phyloP scores from a whole-genome alignment of 2,888 invertebrate genomes.

The Eugnorisma glareosa region DNA sequence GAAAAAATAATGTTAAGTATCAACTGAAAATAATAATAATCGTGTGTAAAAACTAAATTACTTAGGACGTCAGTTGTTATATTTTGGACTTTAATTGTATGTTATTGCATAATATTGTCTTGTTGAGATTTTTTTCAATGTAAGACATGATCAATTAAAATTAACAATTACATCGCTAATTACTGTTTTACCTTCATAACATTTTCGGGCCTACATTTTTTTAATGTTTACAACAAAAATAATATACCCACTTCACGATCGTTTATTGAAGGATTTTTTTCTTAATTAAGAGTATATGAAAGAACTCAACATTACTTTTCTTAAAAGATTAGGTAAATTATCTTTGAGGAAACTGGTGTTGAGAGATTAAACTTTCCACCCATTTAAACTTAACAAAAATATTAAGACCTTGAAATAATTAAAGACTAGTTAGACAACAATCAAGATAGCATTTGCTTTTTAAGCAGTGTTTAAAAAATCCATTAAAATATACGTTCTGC shows the following conservation, averaged over 20 bases:
- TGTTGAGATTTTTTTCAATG: constrained; percentile 28
- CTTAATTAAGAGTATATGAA: neutral
- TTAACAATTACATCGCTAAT: constrained; percentile 34
- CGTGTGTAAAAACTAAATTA: constrained; percentile 51
- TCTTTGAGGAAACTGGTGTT: neutral
- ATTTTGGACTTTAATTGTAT: constrained; percentile 38
- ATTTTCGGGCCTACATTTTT: neutral
- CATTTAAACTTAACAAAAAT: neutral
- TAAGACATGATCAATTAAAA: constrained; percentile 23
- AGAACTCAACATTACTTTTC: neutral
- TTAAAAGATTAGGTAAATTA: neutral
- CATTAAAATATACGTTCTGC: constrained; percentile 11
- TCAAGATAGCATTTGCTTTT: neutral
- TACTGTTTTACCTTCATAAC: constrained; percentile 3
- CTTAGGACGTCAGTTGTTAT: constrained; percentile 35
- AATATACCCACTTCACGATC: too few species aligned
- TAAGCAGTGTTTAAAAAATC: neutral
- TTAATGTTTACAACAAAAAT: neutral
- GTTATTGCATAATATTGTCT: constrained; percentile 19
- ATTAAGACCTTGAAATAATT: constrained; percentile 12
- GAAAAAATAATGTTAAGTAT: constrained; percentile 29
- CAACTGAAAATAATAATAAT: constrained; percentile 30
- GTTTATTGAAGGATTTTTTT: neutral
- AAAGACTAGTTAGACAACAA: neutral
- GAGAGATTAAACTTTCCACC: neutral